Percentiles rank a stretch among this genome's conserved stretches.
Conservation (phyloP, 1,140 invertebrate genomes). For the fruit fly (Drosophila melanogaster) region DNA sequence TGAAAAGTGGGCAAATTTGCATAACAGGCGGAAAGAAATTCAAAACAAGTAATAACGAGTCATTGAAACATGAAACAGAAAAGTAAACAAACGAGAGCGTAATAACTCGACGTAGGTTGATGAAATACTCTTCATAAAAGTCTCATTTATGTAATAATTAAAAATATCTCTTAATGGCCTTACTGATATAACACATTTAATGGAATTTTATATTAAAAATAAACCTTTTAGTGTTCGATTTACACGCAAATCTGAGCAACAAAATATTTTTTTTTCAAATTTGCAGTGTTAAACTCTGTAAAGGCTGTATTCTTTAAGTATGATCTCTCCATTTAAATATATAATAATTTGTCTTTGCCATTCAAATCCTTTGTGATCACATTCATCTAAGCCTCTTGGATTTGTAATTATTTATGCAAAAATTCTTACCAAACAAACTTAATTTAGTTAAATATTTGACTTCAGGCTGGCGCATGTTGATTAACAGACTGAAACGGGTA, state of each 20-base stretch:
- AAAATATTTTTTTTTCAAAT: neutral
- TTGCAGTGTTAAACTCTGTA: neutral
- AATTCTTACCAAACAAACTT: slow-evolving; percentile 76
- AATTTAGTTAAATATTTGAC: slow-evolving; percentile 82
- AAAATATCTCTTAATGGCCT: no score
- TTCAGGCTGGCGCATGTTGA: slow-evolving; percentile 72
- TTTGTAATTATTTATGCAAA: slow-evolving; percentile 80
- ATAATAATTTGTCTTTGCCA: neutral
- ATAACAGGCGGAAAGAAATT: slow-evolving; percentile 32
- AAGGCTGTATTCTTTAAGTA: neutral
- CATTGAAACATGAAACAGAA: slow-evolving; percentile 43
- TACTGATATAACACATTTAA: no score
- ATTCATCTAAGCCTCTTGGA: slow-evolving; percentile 24
- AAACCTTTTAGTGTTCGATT: neutral
- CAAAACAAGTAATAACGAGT: slow-evolving; percentile 37
- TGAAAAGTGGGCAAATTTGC: slow-evolving; percentile 39
- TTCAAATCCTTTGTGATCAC: slow-evolving; percentile 1
- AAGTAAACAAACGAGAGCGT: slow-evolving; percentile 34
- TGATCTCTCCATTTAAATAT: neutral
- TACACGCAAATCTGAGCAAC: neutral
- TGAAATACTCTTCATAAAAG: neutral
- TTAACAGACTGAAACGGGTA: slow-evolving; percentile 49
- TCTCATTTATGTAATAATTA: neutral
- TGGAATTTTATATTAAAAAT: no score
- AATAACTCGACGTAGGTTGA: neutral